Evolutionary conservation across 2,888 invertebrate genomes (phyloP), one percentile per base, ranked within the genome.

Genomic region (Drosophila phalerata): DNA sequence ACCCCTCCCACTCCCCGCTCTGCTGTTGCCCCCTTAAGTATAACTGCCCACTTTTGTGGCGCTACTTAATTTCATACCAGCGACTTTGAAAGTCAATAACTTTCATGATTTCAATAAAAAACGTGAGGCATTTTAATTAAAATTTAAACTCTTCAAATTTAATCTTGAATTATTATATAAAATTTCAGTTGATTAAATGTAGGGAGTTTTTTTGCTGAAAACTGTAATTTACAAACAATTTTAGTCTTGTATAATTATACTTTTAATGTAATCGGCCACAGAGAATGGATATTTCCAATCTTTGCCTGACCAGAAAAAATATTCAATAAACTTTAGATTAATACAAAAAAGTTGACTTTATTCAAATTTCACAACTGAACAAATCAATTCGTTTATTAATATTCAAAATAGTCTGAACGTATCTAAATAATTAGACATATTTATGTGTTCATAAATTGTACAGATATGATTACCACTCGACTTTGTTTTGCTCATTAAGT

Each of bases 381-480:
- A 62, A 62, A 62, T 62, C 9, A 62, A 56, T 47, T 42, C 15
- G 19, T 55, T 45, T 38, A 48, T 65, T 57, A 43, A 52, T 19
- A 57, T 69, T 45, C 55, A 75, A 42, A 47, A 38, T 10, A 11
- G 25, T 34, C 64, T 60, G 71, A 71, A 48, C 61, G 69, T 67
- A 79, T 84, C 78, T 69, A 80, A 86, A 85, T 87, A 86, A 87
- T 89, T 80, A 73, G 89, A 89, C 89, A 89, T 85, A 75, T 86
- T 86, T 89, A 86, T 86, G 79, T 69, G 83, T 69, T 71, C 85
- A 85, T 86, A 86, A 89, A 85, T 89, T 66, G 61, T 10, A 13
- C 25, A 70, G 81, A 83, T 85, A 83, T 84, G 73, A 82, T 79
- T 76, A 64, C 57, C 73, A 30, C 60, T 47, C 55, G 70, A 52